Evolutionary conservation across 2,113 vertebrate genomes (phyloP), one percentile per base, ranked within the genome.

Genomic region (Sapajus apella): DNA sequence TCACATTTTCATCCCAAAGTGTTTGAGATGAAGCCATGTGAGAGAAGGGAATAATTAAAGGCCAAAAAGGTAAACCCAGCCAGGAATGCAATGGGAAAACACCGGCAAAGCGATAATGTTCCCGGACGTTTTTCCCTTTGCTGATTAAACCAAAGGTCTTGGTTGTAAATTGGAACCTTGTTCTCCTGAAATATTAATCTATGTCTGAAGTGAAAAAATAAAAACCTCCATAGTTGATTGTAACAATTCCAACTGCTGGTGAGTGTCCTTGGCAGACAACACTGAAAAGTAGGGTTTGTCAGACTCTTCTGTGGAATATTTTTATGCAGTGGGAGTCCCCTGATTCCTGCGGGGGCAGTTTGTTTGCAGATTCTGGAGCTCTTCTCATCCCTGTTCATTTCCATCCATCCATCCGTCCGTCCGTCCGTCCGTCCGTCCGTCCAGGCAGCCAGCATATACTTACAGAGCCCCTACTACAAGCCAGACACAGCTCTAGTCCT

Each of bases 121-220:
- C 87, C 68, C 27, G 13, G 16, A 45, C 35, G 40, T 70, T 66
- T 20, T 55, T 80, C 55, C 52, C 89, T 94, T 91, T 94, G 35
- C 76, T 97, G 89, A 97, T 97, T 97, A 97, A 97, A 97, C 58
- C n/a, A 95, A 90, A 97, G 91, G 80, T 94, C 93, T 97, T 82
- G 10, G 76, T 61, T 98, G 27, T 96, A 95, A 95, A 95, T 96
- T 96, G 95, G 72, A 97, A 92, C 23, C 17, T 56, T 90, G 52
- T 93, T 93, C 85, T 97, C 58, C 52, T 95, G 80, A 98, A 97
- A 95, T 95, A 97, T 93, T 96, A 96, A 97, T 96, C 80, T 96
- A 81, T 45, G 52, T 68, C 76, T 73, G 96, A 95, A 90, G 80
- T 64, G 7, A 58, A 84, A 84, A 95, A 80, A 55, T 91, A 73